Conservation (phyloP, 2,888 invertebrate species). For the Drosophila hamatofila region DNA sequence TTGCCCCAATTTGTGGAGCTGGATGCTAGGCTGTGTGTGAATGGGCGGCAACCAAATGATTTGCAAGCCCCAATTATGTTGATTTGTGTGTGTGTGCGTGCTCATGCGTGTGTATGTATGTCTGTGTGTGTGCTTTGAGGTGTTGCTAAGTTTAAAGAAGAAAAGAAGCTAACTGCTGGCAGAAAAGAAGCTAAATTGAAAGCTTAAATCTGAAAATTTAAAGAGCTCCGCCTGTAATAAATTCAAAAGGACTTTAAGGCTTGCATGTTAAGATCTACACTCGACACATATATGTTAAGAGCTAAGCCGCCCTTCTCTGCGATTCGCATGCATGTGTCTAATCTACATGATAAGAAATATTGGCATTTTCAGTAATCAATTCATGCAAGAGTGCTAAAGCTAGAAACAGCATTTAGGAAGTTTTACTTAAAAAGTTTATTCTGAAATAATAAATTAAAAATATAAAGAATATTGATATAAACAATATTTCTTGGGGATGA, state of each 20-base stretch:
- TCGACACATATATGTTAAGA: no score
- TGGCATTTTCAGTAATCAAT: no score
- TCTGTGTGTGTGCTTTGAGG: neutral
- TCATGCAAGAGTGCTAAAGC: no score
- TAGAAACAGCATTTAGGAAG: no score
- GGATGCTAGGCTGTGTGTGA: slow-evolving; percentile 27
- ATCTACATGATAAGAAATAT: no score
- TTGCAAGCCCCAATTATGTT: slow-evolving; percentile 62
- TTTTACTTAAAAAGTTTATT: no score
- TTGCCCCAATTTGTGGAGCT: slow-evolving; percentile 21
- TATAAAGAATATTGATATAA: no score
- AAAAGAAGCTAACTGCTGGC: neutral
- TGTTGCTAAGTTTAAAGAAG: neutral
- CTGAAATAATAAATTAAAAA: no score
- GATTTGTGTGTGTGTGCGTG: slow-evolving; percentile 16
- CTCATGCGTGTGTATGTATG: neutral
- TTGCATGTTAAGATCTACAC: no score
- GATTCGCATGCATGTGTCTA: neutral
- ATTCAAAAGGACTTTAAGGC: no score
- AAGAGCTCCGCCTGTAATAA: neutral
- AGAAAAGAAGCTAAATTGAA: slow-evolving; percentile 7
- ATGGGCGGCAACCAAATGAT: slow-evolving; percentile 53
- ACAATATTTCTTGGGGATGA: no score
- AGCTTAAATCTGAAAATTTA: neutral
- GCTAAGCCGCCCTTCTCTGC: neutral